Base-by-base conservation (phyloP, 2,113 vertebrate genomes). In the Engraulis encrasicolus region DNA sequence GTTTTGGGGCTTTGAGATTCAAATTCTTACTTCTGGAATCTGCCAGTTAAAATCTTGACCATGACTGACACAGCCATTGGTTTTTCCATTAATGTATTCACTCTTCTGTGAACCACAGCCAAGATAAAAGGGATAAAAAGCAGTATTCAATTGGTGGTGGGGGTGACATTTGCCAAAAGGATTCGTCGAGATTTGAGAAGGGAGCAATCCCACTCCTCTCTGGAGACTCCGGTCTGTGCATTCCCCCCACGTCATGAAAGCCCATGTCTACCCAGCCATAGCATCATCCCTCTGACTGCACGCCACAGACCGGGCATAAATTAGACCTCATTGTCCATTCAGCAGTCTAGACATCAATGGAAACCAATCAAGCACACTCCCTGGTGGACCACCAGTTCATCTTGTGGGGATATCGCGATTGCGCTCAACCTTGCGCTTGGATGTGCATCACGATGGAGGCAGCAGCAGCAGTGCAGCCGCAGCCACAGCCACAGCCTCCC, bases 271-370 rank as follows among this genome's bases (percentile, higher is more conserved):
- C 15, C 11, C 61, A 71, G 61, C 61, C 61, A 71, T 71, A 2
- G 11, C 61, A 71, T 66, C 23, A 15, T 34, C 61, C 2, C 61
- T 34, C 1, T 27, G 61, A 34, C 54, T 82, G 74, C 11, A 11
- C 38, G 11, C 17, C 48, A 11, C 49, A 61, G 18, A 40, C 34
- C 17, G 11, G 48, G 82, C 12, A 50, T 36, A 80, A 71, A 50
- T 15, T 34, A 50, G 14, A 77, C 50, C 78, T 85, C n/a, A n/a
- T 27, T 61, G 66, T 71, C 19, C 36, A 81, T 82, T 50, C 77
- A 11, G 82, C 14, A 74, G 74, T 48, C 78, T 74, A 82, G 54
- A 83, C 78, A 77, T 81, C 78, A 66, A 48, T 71, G 54, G 20
- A 58, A 81, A 84, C 0, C 27, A 37, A 78, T 37, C 79, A 74